A percentile compares a stretch with the other conserved stretches of the same genome.
Conservation (phyloP, 2,888 invertebrate genomes). For the Drosophila rubida region DNA sequence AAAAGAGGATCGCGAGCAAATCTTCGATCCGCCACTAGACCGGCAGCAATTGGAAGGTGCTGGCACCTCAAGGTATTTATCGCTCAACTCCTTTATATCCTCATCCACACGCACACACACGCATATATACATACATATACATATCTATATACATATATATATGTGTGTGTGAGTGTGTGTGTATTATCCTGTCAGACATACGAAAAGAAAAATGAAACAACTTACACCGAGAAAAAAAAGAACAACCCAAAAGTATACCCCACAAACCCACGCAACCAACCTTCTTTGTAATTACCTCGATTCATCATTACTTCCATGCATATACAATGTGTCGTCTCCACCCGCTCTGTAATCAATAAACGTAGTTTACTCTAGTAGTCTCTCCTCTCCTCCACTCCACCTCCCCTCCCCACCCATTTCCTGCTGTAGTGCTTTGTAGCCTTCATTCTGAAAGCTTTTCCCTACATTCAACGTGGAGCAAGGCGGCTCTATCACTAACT, state of each 20-base stretch:
- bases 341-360: not conserved
- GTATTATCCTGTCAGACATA: slow-evolving; percentile 1
- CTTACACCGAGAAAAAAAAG: slow-evolving; percentile 12
- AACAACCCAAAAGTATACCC: not conserved
- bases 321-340: slow-evolving; percentile 8
- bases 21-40: slow-evolving; percentile 87
- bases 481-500: no score
- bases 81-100: not conserved
- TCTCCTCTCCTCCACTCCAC: not conserved
- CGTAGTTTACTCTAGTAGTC: slow-evolving; percentile 25
- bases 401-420: not conserved
- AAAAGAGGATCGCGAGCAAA: slow-evolving; percentile 90
- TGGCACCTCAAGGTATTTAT: slow-evolving; percentile 85
- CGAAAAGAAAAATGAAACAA: slow-evolving; percentile 10
- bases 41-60: slow-evolving; percentile 85
- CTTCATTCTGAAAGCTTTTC: not conserved
- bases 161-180: not conserved
- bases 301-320: slow-evolving; percentile 9
- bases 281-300: slow-evolving; percentile 3
- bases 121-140: no score
- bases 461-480: not conserved
- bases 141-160: not conserved
- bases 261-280: not conserved
- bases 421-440: slow-evolving; percentile 7
- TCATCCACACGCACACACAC: not conserved